Conservation (phyloP, 2,888 invertebrate species). For the Lasiommata megera region DNA sequence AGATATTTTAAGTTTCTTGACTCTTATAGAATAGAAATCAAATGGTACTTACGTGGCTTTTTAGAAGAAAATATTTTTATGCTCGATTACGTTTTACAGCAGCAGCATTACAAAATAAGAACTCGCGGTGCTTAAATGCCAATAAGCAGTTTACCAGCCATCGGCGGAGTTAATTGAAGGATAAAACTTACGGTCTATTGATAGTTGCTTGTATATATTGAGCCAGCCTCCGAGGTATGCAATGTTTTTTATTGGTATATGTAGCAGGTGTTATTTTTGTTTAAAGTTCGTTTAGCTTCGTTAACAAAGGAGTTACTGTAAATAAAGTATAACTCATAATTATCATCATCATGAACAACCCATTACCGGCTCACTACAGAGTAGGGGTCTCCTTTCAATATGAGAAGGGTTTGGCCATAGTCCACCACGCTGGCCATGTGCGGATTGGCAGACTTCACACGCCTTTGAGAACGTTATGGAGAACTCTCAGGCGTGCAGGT, state of each 20-base stretch:
- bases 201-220: conserved; percentile 3
- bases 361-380: too few species aligned
- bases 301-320: neutral
- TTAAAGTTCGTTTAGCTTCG: neutral
- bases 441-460: too few species aligned
- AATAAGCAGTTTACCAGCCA: conserved; percentile 37
- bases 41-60: neutral
- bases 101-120: conserved; percentile 26
- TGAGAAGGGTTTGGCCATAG: too few species aligned
- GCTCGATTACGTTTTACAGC: neutral
- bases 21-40: too few species aligned
- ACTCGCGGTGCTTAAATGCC: conserved; percentile 43
- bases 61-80: neutral
- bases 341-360: too few species aligned
- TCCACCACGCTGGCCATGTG: too few species aligned
- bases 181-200: conserved; percentile 15
- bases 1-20: too few species aligned
- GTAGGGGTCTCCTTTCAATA: too few species aligned
- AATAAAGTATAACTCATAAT: too few species aligned
- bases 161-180: conserved; percentile 33
- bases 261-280: conserved; percentile 1
- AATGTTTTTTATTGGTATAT: neutral
- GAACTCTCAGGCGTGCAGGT: too few species aligned
- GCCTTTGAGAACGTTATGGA: too few species aligned
- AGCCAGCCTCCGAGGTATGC: conserved; percentile 1